These are phyloP conservation scores for Gallinago nigripennis DNA, from an alignment of 2,797 vertebrate species.

Conservation along the genomic window DNA sequence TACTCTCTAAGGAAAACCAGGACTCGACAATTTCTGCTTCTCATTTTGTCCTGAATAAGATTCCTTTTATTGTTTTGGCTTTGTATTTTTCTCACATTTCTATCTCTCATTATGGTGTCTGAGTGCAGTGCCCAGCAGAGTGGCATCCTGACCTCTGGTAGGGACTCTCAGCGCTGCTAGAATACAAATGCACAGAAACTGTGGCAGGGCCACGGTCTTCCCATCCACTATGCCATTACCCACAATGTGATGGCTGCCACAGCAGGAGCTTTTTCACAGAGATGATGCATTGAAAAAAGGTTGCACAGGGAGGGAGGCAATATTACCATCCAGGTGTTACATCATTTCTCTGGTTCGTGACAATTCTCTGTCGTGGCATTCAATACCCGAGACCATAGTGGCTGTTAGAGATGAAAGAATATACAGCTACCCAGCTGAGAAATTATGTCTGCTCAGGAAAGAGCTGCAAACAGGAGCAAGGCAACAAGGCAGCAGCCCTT, in stretches of 20 bases:
- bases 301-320: background rate
- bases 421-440: background rate
- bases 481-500: background rate
- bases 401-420: background rate
- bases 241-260: accelerated
- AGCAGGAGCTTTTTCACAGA: background rate
- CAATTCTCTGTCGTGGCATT: accelerated
- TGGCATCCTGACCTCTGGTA: background rate
- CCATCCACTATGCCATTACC: background rate
- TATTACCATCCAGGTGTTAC: background rate
- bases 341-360: background rate
- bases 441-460: background rate
- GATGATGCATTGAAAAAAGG: background rate
- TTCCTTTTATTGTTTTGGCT: background rate
- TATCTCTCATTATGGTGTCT: accelerated
- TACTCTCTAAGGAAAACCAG: background rate
- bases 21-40: background rate
- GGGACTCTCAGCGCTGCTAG: background rate
- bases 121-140: background rate
- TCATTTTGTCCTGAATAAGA: background rate
- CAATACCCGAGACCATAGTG: background rate
- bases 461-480: background rate
- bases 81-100: background rate
- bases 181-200: background rate
- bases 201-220: background rate